phyloP scores from a whole-genome alignment of 2,113 vertebrate species.

The Osmerus eperlanus region DNA sequence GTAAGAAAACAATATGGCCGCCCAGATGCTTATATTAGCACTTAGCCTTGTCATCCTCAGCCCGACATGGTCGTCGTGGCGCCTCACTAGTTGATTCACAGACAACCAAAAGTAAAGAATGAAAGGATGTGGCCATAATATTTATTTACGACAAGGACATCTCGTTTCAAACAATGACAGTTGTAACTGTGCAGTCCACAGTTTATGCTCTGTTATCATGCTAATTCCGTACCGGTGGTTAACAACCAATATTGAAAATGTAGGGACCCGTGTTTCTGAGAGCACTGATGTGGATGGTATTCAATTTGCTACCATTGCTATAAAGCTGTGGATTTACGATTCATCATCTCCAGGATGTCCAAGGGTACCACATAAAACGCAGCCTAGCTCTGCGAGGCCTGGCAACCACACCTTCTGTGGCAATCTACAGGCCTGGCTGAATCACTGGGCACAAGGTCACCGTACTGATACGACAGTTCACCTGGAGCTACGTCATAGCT shows the following conservation, averaged over 20 bases:
- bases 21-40: constrained; percentile 8
- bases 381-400: constrained; percentile 46
- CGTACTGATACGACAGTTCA: constrained; percentile 29
- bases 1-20: constrained; percentile 26
- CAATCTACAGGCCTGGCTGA: constrained; percentile 51
- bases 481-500: constrained; percentile 33
- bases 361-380: constrained; percentile 68
- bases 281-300: constrained; percentile 57
- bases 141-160: constrained; percentile 5
- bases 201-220: constrained; percentile 13
- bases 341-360: constrained; percentile 57
- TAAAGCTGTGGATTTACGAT: constrained; percentile 69
- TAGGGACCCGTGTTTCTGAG: constrained; percentile 50
- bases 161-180: constrained; percentile 12
- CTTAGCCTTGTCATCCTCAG: not conserved
- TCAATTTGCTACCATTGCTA: constrained; percentile 56
- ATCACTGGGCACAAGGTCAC: constrained; percentile 55
- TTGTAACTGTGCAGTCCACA: not conserved
- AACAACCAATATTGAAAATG: constrained; percentile 55
- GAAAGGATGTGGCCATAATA: constrained; percentile 2
- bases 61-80: constrained; percentile 8
- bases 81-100: constrained; percentile 8
- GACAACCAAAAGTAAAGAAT: constrained; percentile 11
- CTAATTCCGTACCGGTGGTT: constrained; percentile 23
- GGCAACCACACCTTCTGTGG: constrained; percentile 44